Evolutionary conservation across 2,113 vertebrate species (phyloP).

Genomic region (Puffinus mauretanicus): DNA sequence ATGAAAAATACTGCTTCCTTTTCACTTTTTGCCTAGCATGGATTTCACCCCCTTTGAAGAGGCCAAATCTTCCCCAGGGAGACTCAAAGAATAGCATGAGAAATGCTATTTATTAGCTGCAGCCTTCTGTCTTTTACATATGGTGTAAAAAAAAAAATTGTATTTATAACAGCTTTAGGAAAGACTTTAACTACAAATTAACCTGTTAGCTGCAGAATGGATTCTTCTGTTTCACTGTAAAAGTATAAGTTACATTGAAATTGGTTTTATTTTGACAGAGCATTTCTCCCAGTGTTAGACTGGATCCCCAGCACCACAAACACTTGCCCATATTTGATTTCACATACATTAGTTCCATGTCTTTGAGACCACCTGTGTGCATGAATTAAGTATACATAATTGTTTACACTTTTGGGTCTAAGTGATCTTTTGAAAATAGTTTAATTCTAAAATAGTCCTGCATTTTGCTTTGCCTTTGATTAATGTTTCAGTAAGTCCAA

Average conservation of each 20-base stretch:
- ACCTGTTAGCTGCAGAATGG: background rate
- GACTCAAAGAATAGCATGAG: background rate
- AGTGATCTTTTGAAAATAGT: background rate
- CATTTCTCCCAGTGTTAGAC: background rate
- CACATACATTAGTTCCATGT: background rate
- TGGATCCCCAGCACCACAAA: background rate
- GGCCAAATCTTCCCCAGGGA: background rate
- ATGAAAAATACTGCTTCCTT: background rate
- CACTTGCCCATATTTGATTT: background rate
- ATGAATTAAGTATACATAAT: background rate
- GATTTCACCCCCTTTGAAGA: slow-evolving; percentile 38
- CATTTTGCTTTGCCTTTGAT: background rate
- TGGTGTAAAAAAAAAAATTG: background rate
- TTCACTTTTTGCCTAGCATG: background rate
- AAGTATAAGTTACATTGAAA: background rate
- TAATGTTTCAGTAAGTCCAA: background rate
- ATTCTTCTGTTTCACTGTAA: background rate
- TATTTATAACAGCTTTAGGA: background rate
- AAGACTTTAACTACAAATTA: background rate
- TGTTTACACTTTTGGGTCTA: background rate
- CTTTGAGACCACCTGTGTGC: background rate
- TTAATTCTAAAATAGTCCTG: background rate
- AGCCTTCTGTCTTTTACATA: slow-evolving; percentile 49
- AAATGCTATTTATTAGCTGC: slow-evolving; percentile 36
- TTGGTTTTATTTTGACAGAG: background rate